Conservation (phyloP, 2,888 invertebrate species). For the Esperia sulphurella region DNA sequence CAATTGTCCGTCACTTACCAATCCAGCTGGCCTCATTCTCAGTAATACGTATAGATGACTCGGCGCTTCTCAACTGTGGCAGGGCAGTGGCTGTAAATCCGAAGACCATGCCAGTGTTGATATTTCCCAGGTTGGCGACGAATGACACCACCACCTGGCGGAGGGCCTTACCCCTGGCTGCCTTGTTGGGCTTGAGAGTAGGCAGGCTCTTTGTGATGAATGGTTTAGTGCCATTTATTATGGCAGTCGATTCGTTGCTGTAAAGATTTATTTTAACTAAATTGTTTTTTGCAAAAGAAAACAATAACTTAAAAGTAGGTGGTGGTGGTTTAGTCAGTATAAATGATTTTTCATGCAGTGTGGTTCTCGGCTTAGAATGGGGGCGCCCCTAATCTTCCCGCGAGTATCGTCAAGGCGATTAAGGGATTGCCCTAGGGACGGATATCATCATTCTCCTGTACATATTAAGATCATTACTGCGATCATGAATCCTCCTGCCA, state of each 20-base stretch:
- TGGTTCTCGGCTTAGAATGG: too few species aligned
- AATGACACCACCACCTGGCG: conserved; percentile 81
- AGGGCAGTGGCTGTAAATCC: conserved; percentile 83
- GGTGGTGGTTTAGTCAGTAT: too few species aligned
- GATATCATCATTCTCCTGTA: too few species aligned
- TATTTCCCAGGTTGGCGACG: conserved; percentile 82
- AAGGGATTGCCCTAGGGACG: too few species aligned
- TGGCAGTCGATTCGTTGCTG: neutral
- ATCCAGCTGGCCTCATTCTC: conserved; percentile 82
- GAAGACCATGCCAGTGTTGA: conserved; percentile 85
- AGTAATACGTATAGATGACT: conserved; percentile 75
- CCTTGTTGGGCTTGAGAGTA: conserved; percentile 35
- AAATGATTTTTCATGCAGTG: too few species aligned
- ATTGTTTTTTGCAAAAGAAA: too few species aligned
- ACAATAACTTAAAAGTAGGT: too few species aligned
- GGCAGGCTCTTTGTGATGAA: neutral
- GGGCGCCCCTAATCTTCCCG: too few species aligned
- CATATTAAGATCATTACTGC: too few species aligned
- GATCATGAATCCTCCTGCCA: too few species aligned
- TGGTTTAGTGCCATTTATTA: neutral
- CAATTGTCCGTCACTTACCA: conserved; percentile 59
- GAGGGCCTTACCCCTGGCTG: conserved; percentile 63
- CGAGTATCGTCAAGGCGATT: too few species aligned
- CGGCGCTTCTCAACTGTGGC: conserved; percentile 75
- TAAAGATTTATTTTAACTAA: too few species aligned